Base-by-base conservation (phyloP, 2,797 vertebrate species). In the Vireo griseus region DNA sequence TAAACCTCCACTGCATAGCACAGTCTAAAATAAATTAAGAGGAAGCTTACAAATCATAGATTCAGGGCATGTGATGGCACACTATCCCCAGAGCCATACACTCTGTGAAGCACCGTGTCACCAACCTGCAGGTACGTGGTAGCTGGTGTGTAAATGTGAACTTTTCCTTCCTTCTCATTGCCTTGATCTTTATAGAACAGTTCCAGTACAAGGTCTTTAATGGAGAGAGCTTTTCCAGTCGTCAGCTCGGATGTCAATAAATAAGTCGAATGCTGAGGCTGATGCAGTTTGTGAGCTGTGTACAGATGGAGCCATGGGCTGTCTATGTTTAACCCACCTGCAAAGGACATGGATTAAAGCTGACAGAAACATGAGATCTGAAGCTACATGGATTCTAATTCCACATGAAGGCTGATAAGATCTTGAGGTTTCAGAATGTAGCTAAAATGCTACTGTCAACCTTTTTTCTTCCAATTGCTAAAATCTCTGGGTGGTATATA, bases 241-340 rank as follows among this genome's bases (percentile, higher is more conserved):
- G 98, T 98, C 82, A 99, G 96, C 90, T 99, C 97, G 0, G 95
- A 87, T 22, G 95, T 97, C 66, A 98, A 94, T 69, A 98, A 98
- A 50, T 98, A 96, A 9, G 92, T 91, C 87, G 98, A 97, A 39
- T 42, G 95, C 54, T 98, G 98, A 51, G 98, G 97, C 88, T 98
- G 98, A 84, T 97, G 97, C 69, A 99, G 96, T 81, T 97, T 98
- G 95, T 98, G 98, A 74, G 97, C 76, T 5, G 92, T 92, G 58
- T 98, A 97, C 72, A 99, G 73, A 86, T 98, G 98, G 20, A 98
- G 94, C 98, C 98, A 99, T 0, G 98, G 99, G 5, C 98, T 98
- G 93, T 99, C 98, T 97, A 99, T 96, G 86, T 97, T 99, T 89
- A 99, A 97, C 6, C 95, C 96, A 63, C 98, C 99, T 99, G 83